Base-by-base conservation (phyloP, 2,797 vertebrate species). In the Gila robusta region DNA sequence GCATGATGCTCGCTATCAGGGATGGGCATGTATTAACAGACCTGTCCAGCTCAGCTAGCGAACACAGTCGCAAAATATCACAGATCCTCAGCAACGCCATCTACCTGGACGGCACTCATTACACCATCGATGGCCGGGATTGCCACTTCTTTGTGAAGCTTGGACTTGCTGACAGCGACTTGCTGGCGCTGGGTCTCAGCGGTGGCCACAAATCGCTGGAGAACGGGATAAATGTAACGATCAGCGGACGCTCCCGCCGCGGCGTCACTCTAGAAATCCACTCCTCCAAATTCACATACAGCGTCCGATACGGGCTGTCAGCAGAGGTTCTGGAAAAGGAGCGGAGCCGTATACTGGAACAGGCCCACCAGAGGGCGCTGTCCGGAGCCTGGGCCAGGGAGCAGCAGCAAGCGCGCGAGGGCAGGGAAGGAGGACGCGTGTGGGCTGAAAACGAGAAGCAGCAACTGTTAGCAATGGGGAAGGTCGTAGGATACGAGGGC, bases 401-500 rank as follows among this genome's bases (percentile, higher is more conserved):
- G 92, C 97, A 97, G 90, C 96, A 96, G 91, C 94, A 94, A 86
- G 95, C 92, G 37, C 93, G 96, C 66, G 96, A 97, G 5, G 96
- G 96, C 80, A 93, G 96, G 72, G 96, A 97, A 84, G 96, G 96
- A 66, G 96, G 95, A 89, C 96, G 96, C 23, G 77, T 94, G 74
- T 97, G 97, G 97, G 97, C 95, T 62, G 97, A 97, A 59, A 96
- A 95, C 21, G 97, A 97, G 93, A 96, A 94, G 92, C 96, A 97
- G 89, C 97, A 97, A 92, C 95, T 97, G 78, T 94, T 97, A 91
- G 95, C 89, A 91, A 92, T 96, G 6, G 97, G 97, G 87, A 96
- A 96, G 85, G 96, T 97, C 79, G 95, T 95, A 83, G 96, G 96
- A 32, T 97, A 97, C 39, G 97, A 97, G 89, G 97, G 97, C 77